phyloP scores from a whole-genome alignment of 2,113 vertebrate species.

The Prionailurus bengalensis region DNA sequence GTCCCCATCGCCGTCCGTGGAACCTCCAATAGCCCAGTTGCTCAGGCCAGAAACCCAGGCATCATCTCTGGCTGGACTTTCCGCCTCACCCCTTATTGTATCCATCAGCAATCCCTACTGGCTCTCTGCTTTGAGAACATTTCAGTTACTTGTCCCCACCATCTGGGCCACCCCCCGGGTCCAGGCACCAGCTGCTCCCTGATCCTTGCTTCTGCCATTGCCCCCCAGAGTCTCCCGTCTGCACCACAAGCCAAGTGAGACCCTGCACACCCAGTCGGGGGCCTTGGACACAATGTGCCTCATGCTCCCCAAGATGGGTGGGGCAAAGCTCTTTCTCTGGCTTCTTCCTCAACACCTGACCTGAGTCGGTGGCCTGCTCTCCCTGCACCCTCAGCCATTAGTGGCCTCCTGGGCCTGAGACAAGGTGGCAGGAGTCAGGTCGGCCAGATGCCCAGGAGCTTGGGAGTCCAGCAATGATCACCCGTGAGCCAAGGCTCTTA shows the following conservation, averaged over 20 bases:
- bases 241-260: not conserved
- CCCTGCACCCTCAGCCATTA: not conserved
- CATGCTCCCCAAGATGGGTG: rapidly evolving
- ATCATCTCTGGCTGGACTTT: no score
- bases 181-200: not conserved
- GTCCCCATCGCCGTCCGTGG: rapidly evolving
- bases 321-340: not conserved
- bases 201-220: not conserved
- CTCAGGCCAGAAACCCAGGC: not conserved
- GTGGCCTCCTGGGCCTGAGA: not conserved
- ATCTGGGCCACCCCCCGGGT: no score
- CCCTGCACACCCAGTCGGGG: not conserved
- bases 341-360: not conserved
- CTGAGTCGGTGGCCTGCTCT: not conserved
- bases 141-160: not conserved
- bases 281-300: not conserved
- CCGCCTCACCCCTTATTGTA: not conserved
- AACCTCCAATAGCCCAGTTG: not conserved
- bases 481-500: rapidly evolving
- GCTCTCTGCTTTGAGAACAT: not conserved
- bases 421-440: not conserved
- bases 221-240: no score
- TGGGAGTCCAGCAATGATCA: not conserved
- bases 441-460: not conserved
- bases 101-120: not conserved